Percentiles rank a stretch among this genome's conserved stretches.
phyloP scores from a whole-genome alignment of 1,140 invertebrate species.

The Papilio xuthus region DNA sequence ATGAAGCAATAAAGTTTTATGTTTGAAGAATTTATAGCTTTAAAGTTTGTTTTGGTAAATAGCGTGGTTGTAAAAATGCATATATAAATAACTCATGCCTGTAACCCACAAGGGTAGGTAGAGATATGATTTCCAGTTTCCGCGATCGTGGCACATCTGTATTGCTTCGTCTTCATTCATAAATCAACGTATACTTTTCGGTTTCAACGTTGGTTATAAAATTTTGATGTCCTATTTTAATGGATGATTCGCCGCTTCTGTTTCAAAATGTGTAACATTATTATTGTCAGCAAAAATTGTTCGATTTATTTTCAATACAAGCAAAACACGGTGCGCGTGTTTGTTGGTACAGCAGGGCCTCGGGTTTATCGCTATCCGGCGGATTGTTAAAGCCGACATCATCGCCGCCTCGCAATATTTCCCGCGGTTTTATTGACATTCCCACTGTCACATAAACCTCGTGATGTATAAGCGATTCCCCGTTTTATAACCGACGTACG shows the following conservation, averaged over 20 bases:
- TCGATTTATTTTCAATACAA: slow-evolving; percentile 15
- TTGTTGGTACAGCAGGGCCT: slow-evolving; percentile 24
- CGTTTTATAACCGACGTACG: slow-evolving; percentile 23
- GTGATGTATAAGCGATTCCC: slow-evolving; percentile 25
- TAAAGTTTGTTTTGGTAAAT: neutral
- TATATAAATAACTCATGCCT: too few species aligned
- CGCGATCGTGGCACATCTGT: neutral
- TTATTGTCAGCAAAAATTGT: slow-evolving; percentile 18
- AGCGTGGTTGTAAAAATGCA: too few species aligned
- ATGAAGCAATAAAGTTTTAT: neutral
- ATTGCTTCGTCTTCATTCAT: neutral
- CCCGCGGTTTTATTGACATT: slow-evolving; percentile 15
- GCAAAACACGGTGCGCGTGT: neutral
- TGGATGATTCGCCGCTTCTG: neutral
- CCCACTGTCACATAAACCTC: slow-evolving; percentile 19
- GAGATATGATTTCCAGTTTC: neutral
- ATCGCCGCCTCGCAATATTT: slow-evolving; percentile 22
- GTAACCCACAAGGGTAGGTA: neutral
- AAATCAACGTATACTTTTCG: neutral
- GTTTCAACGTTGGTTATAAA: neutral
- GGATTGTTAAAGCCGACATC: slow-evolving; percentile 15
- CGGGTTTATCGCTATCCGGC: slow-evolving; percentile 21
- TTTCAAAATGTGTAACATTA: neutral
- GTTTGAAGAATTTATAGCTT: neutral
- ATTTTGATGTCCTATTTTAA: neutral